Evolutionary conservation across 2,888 invertebrate species (phyloP).

Genomic region (Torymus texanus): DNA sequence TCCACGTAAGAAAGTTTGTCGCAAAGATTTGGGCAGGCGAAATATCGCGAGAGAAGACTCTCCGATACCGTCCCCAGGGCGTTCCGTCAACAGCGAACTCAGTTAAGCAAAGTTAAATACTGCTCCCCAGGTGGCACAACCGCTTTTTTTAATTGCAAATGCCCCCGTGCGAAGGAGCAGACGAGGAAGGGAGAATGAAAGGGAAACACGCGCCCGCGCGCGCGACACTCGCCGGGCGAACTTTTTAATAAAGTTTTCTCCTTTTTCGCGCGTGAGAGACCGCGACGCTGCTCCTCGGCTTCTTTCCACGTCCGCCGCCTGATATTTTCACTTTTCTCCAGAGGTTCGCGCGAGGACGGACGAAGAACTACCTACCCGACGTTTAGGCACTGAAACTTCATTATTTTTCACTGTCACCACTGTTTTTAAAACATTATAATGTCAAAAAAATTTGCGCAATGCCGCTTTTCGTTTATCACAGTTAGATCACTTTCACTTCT

Average conservation of each 20-base stretch:
- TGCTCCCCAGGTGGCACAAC: slow-evolving; percentile 71
- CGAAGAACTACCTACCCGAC: background rate
- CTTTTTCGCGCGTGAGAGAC: slow-evolving; percentile 15
- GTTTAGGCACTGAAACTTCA: too few species aligned
- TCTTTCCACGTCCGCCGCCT: background rate
- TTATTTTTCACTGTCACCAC: too few species aligned
- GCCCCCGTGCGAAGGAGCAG: slow-evolving; percentile 59
- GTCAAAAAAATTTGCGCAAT: too few species aligned
- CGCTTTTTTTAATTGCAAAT: slow-evolving; percentile 73
- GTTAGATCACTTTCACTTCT: too few species aligned
- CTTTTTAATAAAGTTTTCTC: slow-evolving; percentile 59
- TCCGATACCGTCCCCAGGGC: slow-evolving; percentile 69
- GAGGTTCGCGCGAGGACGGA: background rate
- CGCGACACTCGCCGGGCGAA: slow-evolving; percentile 37
- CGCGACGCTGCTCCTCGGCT: background rate
- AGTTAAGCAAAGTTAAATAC: slow-evolving; percentile 75
- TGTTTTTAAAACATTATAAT: too few species aligned
- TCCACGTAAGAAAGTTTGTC: slow-evolving; percentile 43
- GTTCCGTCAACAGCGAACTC: slow-evolving; percentile 73
- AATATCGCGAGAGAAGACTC: slow-evolving; percentile 57
- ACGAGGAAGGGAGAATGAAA: slow-evolving; percentile 60
- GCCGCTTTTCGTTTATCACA: too few species aligned
- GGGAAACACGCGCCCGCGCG: slow-evolving; percentile 58
- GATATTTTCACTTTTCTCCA: slow-evolving; percentile 20
- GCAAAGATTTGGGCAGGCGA: slow-evolving; percentile 56